Evolutionary conservation across 2,888 invertebrate genomes (phyloP), one percentile per base, ranked within the genome.

Genomic region (Tetranychus piercei): DNA sequence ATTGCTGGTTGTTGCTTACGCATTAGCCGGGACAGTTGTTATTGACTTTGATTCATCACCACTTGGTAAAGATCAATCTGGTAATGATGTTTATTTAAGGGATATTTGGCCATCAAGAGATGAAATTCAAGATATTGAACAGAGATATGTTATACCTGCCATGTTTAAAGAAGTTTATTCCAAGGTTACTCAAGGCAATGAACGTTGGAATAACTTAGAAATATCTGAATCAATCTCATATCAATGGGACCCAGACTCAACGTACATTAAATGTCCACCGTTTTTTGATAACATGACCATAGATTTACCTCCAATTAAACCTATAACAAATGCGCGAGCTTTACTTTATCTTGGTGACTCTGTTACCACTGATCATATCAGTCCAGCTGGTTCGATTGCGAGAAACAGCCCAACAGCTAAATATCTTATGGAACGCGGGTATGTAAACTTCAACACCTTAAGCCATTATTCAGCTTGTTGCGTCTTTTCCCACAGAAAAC

Each of bases 361-460:
- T 0, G 95, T 99, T 8, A 99, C 97, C 44, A 97, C 97, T 0
- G 97, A 99, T 85, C 97, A 97, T 83, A 99, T 99, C 78, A 95
- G 95, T 2, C 97, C 97, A 0, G 97, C 97, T 23, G 97, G 97
- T 6, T 93, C 94, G 76, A 99, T 99, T 80, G 92, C 96, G 0
- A 85, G 95, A 74, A 94, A 90, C 82, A 94, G 94, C 74, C 90
- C 96, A 0, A 96, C 97, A 0, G 92, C 92, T 0, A 85, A 91
- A 80, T 92, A 88, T 82, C 84, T 94, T 18, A 87, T 88, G 15
- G 75, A 80, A 44, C 85, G 86, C 79, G 90, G 89, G 90, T 90
- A 79, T 1, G 73, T 65, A 20, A 6, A 73, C 81, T 84, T 82
- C 15, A 34, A 67, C 44, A 71, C 7, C 1, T 43, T 8, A 11